Base-by-base conservation (phyloP, 2,888 invertebrate genomes). In the Tetheella fluctuosa region DNA sequence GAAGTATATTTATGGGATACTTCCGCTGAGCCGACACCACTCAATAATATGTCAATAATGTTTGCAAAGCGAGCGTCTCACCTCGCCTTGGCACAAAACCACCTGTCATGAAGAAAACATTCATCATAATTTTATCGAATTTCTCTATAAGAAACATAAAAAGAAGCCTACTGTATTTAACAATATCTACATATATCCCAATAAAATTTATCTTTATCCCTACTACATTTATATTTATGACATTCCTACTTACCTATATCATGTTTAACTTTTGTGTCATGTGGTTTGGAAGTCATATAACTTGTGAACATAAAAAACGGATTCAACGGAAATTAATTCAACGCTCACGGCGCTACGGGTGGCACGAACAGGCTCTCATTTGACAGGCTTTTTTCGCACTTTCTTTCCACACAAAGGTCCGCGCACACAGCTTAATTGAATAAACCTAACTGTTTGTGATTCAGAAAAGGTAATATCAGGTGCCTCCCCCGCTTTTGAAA, bases 391-490 rank as follows among this genome's bases (percentile, higher is more conserved):
- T 73, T 73, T 74, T 65, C 71, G 64, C 70, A 64, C 67, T 71
- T 68, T 63, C 64, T 62, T 65, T 68, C 69, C 69, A 65, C 69
- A 76, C 74, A 78, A 77, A 78, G 69, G 76, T 73, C 71, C 72
- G 68, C 74, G 75, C 71, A 71, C 67, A 74, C 73, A 75, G 74
- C 77, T 80, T 88, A 89, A 90, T 89, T 87, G 83, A 86, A 90
- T 88, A 86, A 89, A 83, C 80, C 83, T 83, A 83, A 81, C 85
- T 85, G 81, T 81, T 89, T 85, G 81, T 80, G 85, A 88, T 85
- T 87, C 85, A 79, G 77, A 75, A 74, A 84, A 85, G 83, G 88
- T 84, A 90, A 91, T 89, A 89, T 84, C 86, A 85, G 83, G 83
- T 83, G 83, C 79, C 81, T 80, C 80, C 74, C 30, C 75, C 86